A percentile compares a stretch with the other conserved stretches of the same genome.
phyloP scores from a whole-genome alignment of 2,113 vertebrate species.

The Corythaixoides concolor region DNA sequence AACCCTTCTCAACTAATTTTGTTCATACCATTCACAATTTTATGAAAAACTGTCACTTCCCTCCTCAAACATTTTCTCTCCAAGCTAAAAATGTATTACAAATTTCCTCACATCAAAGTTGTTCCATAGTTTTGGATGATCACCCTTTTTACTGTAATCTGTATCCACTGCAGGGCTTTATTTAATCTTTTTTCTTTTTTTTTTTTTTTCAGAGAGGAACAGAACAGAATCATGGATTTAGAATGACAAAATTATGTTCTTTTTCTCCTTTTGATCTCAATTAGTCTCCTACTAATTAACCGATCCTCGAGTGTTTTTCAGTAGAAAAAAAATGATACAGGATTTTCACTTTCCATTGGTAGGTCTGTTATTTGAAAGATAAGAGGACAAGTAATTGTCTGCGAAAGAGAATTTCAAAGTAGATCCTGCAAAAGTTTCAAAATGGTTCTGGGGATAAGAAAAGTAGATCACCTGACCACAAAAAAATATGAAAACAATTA shows the following conservation, averaged over 20 bases:
- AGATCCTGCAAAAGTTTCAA: neutral
- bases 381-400: neutral
- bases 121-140: neutral
- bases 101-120: neutral
- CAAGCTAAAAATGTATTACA: neutral
- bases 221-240: neutral
- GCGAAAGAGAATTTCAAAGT: neutral
- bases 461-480: neutral
- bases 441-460: neutral
- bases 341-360: neutral
- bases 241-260: neutral
- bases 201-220: accelerated
- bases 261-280: neutral
- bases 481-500: neutral
- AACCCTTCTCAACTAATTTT: neutral
- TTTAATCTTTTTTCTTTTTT: accelerated
- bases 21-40: neutral
- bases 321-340: neutral
- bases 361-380: neutral
- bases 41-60: neutral
- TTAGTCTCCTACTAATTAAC: neutral
- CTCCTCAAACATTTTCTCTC: neutral
- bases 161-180: accelerated
- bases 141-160: neutral
- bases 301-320: neutral